Base-by-base conservation (phyloP, 2,888 invertebrate species). In the Eilema griseolum region DNA sequence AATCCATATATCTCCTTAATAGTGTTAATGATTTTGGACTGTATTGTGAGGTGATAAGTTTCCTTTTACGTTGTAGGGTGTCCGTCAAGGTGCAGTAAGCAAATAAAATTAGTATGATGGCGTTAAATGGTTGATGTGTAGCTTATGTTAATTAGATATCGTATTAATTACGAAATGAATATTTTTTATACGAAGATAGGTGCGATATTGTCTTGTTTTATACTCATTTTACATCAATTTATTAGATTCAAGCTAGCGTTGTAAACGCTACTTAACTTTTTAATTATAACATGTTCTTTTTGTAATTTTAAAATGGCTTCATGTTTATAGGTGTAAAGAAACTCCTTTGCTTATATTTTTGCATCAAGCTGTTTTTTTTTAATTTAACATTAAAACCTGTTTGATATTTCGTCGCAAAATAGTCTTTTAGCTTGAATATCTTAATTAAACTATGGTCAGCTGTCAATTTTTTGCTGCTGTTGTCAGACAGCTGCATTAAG, bases 111-210 rank as follows among this genome's bases (percentile, higher is more conserved):
- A 83, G 76, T 79, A 72, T 69, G 66, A 63, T 81, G 76, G 88
- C 85, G 88, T 83, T 87, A 88, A 89, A 83, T 73, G 74, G 77
- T 82, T 85, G 81, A 82, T 79, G 78, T 79, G 84, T 79, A 76
- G 76, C 66, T 78, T 78, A 80, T 84, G 83, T 71, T 83, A 82
- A 82, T 84, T 79, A 72, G 73, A 74, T 71, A 74, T 63, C 64
- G 74, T 75, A 73, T 71, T 82, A 80, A 82, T 80, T 76, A 72
- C 61, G 62, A n/a, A 41, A 66, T 73, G 63, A 74, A 63, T 69
- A 52, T 68, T 74, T 75, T 74, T 73, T 71, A 61, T 65, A 57
- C 20, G 24, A 37, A 69, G 46, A 31, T 41, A 28, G 61, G 66
- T 70, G 75, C 68, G 60, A 67, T 71, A 70, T 66, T 70, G 72